Percentiles rank a stretch among this genome's conserved stretches.
Evolutionary conservation across 2,888 invertebrate genomes (phyloP).

Genomic region (Dinocampus coccinellae): DNA sequence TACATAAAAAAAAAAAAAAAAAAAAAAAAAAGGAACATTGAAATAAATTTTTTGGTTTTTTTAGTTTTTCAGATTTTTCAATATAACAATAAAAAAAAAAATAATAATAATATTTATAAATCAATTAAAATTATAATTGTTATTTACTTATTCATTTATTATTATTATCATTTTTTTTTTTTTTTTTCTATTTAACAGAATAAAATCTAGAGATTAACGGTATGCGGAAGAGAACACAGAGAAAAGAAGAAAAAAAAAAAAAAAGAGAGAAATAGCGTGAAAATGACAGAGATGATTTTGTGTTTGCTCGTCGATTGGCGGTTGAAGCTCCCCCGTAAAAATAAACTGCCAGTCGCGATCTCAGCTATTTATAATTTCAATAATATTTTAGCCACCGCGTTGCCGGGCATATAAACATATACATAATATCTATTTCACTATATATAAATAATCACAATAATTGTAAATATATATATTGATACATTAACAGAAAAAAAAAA

Average conservation of each 20-base stretch:
- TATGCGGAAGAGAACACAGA: conserved; percentile 9
- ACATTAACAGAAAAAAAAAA: too few species aligned
- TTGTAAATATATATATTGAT: background rate
- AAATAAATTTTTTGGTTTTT: too few species aligned
- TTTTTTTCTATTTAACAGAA: background rate
- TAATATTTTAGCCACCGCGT: conserved; percentile 62
- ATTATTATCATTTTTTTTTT: background rate
- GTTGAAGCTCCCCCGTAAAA: conserved; percentile 49
- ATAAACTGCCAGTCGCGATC: conserved; percentile 55
- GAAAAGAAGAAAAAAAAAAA: too few species aligned
- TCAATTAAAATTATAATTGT: too few species aligned
- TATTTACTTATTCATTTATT: too few species aligned
- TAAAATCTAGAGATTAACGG: background rate
- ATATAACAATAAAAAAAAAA: too few species aligned
- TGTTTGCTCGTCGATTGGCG: conserved; percentile 8
- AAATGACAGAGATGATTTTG: background rate
- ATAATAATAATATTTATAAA: too few species aligned
- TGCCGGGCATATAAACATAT: conserved; percentile 44
- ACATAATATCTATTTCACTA: background rate
- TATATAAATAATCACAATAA: background rate
- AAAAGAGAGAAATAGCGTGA: too few species aligned
- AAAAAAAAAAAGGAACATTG: too few species aligned
- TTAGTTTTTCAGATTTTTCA: too few species aligned
- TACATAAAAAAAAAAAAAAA: too few species aligned
- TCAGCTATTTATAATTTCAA: conserved; percentile 63